phyloP scores from a whole-genome alignment of 2,797 vertebrate genomes.

The Streptopelia turtur region DNA sequence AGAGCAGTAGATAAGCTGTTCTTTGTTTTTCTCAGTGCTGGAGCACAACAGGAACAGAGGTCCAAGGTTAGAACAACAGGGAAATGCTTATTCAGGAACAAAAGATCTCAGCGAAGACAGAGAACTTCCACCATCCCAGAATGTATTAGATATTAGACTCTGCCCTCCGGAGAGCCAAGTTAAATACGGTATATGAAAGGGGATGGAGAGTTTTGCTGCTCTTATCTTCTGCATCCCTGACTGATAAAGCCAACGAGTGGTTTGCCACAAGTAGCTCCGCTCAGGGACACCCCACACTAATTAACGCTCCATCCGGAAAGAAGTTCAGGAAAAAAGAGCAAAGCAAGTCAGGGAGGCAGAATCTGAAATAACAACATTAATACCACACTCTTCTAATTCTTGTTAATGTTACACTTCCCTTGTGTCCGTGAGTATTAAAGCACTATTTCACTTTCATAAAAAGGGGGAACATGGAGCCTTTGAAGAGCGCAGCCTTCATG shows the following conservation, averaged over 20 bases:
- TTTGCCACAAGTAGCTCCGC: neutral
- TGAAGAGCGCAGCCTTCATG: neutral
- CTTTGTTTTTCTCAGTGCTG: neutral
- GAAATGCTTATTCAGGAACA: neutral
- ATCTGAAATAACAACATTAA: neutral
- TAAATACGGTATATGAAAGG: neutral
- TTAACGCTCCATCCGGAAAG: neutral
- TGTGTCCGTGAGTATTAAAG: neutral
- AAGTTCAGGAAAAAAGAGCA: neutral
- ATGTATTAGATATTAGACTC: neutral
- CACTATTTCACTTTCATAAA: neutral
- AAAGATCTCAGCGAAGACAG: neutral
- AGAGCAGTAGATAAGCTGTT: neutral
- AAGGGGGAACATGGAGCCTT: neutral
- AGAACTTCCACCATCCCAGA: neutral
- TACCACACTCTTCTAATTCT: neutral
- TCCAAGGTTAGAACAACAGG: neutral
- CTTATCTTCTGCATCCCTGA: neutral
- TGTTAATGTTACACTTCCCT: neutral
- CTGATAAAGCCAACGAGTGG: neutral
- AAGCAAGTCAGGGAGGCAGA: neutral
- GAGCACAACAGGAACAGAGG: accelerated
- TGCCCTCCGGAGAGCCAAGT: neutral
- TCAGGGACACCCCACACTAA: neutral
- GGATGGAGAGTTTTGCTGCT: neutral